These are phyloP conservation scores for Hydrotaea diabolus DNA, from an alignment of 2,888 invertebrate species.

Conservation along the genomic window DNA sequence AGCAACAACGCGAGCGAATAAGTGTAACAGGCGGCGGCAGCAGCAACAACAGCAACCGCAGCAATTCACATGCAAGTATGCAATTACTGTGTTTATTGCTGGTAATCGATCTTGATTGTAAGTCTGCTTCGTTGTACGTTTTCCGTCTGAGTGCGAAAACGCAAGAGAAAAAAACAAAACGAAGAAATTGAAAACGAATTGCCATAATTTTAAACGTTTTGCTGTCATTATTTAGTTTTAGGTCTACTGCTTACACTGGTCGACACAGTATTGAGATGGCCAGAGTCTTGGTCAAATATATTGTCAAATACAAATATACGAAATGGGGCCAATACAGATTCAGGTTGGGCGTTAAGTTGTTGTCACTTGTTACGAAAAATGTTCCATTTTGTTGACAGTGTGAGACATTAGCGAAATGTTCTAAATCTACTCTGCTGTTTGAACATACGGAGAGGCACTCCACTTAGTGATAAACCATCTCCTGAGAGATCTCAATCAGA, in stretches of 20 bases:
- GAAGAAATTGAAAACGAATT: slow-evolving; percentile 39
- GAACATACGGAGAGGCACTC: too few relatives aligned
- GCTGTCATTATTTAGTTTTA: not conserved
- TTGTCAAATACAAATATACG: too few relatives aligned
- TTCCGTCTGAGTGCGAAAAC: slow-evolving; percentile 29
- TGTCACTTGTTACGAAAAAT: too few relatives aligned
- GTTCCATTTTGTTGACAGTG: too few relatives aligned
- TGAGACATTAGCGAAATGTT: too few relatives aligned
- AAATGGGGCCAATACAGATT: too few relatives aligned
- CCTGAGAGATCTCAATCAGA: too few relatives aligned
- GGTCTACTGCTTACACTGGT: not conserved
- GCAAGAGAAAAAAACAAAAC: slow-evolving; percentile 23
- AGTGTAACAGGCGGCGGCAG: slow-evolving; percentile 18
- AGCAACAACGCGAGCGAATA: slow-evolving; percentile 1
- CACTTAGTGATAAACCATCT: too few relatives aligned
- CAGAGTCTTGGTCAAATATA: too few relatives aligned
- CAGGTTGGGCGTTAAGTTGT: too few relatives aligned
- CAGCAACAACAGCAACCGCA: slow-evolving; percentile 2
- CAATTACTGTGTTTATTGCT: slow-evolving; percentile 67
- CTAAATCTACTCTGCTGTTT: too few relatives aligned
- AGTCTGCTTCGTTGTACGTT: slow-evolving; percentile 5
- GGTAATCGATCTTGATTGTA: slow-evolving; percentile 67
- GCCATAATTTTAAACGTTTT: slow-evolving; percentile 34
- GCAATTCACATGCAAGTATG: slow-evolving; percentile 58
- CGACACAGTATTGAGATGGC: too few relatives aligned